Conservation (phyloP, 2,888 invertebrate genomes). For the Brenthis hecate region DNA sequence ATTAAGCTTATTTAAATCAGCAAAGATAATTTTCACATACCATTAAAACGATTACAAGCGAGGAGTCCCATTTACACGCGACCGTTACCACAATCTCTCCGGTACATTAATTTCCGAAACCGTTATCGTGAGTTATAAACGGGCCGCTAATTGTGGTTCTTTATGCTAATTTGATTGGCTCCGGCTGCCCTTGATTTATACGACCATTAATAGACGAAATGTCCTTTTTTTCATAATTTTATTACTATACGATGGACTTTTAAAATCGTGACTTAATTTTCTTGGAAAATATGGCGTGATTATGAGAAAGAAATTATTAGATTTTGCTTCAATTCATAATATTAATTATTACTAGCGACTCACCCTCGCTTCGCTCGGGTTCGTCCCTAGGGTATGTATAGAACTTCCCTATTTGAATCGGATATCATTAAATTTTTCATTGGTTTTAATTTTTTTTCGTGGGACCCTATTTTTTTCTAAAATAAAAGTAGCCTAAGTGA, state of each 20-base stretch:
- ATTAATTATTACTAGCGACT: no score
- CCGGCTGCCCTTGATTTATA: conserved; percentile 38
- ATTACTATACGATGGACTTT: conserved; percentile 11
- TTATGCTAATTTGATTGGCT: conserved; percentile 45
- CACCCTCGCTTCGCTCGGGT: no score
- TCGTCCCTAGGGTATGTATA: no score
- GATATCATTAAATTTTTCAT: no score
- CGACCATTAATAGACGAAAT: conserved; percentile 17
- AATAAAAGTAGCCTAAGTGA: no score
- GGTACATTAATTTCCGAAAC: conserved; percentile 43
- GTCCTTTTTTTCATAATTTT: conserved; percentile 18
- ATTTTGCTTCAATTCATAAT: not conserved
- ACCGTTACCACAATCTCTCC: conserved; percentile 34
- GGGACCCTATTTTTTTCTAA: no score
- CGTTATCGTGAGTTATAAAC: conserved; percentile 39
- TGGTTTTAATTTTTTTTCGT: no score
- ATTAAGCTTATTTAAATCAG: not conserved
- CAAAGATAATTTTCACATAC: conserved; percentile 13
- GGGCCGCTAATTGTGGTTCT: conserved; percentile 38
- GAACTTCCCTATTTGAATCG: no score
- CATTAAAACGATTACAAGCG: conserved; percentile 4
- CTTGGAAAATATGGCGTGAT: not conserved
- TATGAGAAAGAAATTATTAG: not conserved
- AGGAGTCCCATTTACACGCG: conserved; percentile 32
- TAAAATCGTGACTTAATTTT: conserved; percentile 1